These are phyloP conservation scores for Cepphus grylle DNA, from an alignment of 2,113 vertebrate species.

Conservation along the genomic window DNA sequence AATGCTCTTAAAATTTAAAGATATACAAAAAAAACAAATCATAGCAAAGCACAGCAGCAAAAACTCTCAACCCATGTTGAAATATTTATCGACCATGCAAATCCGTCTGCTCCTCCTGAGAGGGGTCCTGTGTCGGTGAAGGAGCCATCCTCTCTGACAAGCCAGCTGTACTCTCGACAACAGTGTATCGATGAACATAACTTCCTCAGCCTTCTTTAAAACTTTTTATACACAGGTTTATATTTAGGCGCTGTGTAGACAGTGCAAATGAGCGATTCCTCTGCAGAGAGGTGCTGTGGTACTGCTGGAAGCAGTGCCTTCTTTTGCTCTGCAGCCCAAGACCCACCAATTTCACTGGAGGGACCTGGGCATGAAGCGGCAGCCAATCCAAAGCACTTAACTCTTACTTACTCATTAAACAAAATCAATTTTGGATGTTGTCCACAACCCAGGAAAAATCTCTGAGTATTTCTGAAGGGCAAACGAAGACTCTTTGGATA, in stretches of 20 bases:
- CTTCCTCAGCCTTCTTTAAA: background rate
- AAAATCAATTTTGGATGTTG: background rate
- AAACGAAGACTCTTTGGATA: background rate
- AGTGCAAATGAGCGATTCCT: background rate
- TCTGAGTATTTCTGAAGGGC: background rate
- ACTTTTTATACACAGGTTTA: background rate
- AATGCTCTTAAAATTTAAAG: background rate
- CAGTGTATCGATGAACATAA: background rate
- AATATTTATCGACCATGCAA: background rate
- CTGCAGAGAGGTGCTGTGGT: background rate
- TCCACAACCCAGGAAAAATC: background rate
- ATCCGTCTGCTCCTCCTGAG: background rate
- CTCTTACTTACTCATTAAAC: background rate
- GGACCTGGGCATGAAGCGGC: background rate
- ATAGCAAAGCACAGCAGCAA: background rate
- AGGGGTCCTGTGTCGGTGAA: background rate
- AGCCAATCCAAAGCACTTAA: background rate
- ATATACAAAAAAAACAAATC: background rate
- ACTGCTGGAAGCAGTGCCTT: background rate
- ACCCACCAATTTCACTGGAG: background rate
- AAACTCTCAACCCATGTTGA: background rate
- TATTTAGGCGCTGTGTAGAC: background rate
- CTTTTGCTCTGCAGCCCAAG: background rate
- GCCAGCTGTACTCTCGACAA: background rate
- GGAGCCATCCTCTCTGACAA: background rate